Conservation (phyloP, 1,140 invertebrate species). For the Harpegnathos saltator region DNA sequence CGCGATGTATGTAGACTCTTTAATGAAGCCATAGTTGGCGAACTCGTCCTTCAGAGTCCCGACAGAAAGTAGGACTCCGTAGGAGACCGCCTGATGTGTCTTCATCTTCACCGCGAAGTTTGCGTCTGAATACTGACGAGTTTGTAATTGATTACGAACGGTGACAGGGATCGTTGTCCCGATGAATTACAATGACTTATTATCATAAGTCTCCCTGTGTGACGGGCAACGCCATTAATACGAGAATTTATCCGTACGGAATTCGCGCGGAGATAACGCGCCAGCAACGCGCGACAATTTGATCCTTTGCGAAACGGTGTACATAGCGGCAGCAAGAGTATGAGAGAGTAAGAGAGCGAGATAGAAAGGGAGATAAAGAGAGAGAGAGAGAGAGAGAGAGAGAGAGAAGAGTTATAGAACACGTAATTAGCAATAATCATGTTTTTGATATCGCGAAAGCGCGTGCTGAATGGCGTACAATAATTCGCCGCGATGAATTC, state of each 20-base stretch:
- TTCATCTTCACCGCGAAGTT: slow-evolving; percentile 22
- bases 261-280: background rate
- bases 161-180: slow-evolving; percentile 49
- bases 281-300: background rate
- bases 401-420: background rate
- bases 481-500: background rate
- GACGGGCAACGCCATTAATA: slow-evolving; percentile 22
- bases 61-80: slow-evolving; percentile 35
- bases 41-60: slow-evolving; percentile 18
- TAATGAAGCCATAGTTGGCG: slow-evolving; percentile 20
- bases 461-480: background rate
- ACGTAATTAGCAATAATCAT: slow-evolving; percentile 30
- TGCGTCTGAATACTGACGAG: slow-evolving; percentile 44
- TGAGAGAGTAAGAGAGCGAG: slow-evolving; percentile 3
- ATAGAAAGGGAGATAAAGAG: background rate
- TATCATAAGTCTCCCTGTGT: slow-evolving; percentile 22
- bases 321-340: background rate
- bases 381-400: background rate
- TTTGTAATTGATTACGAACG: slow-evolving; percentile 50
- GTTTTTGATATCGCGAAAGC: background rate
- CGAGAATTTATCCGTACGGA: slow-evolving; percentile 10
- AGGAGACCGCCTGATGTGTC: slow-evolving; percentile 10
- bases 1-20: slow-evolving; percentile 13
- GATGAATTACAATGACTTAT: slow-evolving; percentile 26
- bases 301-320: background rate